Conservation (phyloP, 2,888 invertebrate species). For the Dione vanillae region DNA sequence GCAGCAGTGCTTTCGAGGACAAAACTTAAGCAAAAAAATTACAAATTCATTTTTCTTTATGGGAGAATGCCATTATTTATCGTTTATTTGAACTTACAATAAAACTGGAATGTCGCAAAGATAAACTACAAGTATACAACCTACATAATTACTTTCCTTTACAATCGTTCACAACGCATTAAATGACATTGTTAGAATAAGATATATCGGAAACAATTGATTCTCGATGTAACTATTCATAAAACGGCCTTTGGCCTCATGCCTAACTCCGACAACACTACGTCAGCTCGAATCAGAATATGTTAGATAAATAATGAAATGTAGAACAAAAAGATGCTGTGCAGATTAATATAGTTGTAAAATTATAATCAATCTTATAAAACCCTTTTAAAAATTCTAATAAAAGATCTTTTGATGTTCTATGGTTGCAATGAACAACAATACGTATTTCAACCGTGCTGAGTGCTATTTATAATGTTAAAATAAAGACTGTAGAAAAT, state of each 20-base stretch:
- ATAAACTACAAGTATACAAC: conserved; percentile 29
- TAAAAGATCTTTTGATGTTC: too few relatives aligned
- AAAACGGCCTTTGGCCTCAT: conserved; percentile 34
- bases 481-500: too few relatives aligned
- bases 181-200: conserved; percentile 24
- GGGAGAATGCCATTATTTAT: background rate
- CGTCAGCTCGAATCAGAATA: conserved; percentile 13
- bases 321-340: too few relatives aligned
- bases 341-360: too few relatives aligned
- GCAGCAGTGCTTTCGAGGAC: conserved; percentile 38
- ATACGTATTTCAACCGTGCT: too few relatives aligned
- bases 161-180: conserved; percentile 29
- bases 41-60: background rate
- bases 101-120: conserved; percentile 17
- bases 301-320: background rate
- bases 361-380: too few relatives aligned
- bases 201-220: conserved; percentile 1
- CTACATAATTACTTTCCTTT: conserved; percentile 22
- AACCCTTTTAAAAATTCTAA: too few relatives aligned
- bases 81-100: background rate
- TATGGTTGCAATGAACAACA: too few relatives aligned
- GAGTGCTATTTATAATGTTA: too few relatives aligned
- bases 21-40: background rate
- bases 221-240: background rate
- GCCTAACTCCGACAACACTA: background rate